Evolutionary conservation across 2,888 invertebrate species (phyloP).

Genomic region (Rotaria socialis): DNA sequence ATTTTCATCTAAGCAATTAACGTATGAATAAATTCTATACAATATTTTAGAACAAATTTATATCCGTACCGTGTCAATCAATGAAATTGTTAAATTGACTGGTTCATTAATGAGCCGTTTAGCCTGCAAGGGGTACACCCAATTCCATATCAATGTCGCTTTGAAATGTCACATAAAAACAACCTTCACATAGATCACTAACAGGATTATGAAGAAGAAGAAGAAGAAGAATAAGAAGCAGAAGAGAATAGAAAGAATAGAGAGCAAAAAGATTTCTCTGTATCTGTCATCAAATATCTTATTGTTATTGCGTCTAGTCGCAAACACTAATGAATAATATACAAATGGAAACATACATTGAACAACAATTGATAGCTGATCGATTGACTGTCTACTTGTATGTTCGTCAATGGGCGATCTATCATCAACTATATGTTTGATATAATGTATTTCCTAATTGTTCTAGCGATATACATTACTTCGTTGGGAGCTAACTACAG

Average conservation of each 20-base stretch:
- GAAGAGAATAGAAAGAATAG: too few species aligned
- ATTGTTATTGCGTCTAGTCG: not conserved
- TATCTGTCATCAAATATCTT: constrained; percentile 9
- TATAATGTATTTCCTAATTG: constrained; percentile 1
- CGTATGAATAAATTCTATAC: too few species aligned
- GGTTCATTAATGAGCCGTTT: not conserved
- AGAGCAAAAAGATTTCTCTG: not conserved
- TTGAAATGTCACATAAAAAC: not conserved
- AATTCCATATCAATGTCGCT: constrained; percentile 6
- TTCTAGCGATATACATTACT: not conserved
- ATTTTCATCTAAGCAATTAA: too few species aligned
- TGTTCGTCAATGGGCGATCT: constrained; percentile 18
- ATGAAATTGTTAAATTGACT: not conserved
- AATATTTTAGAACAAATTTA: too few species aligned
- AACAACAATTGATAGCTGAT: not conserved
- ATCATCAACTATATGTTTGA: not conserved
- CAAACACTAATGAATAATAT: constrained; percentile 2
- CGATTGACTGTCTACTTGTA: not conserved
- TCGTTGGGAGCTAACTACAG: not conserved
- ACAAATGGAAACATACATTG: not conserved
- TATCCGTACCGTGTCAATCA: constrained; percentile 7
- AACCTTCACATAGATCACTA: not conserved
- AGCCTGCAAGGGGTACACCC: not conserved
- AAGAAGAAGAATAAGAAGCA: not conserved
- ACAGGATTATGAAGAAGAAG: not conserved